Evolutionary conservation across 2,797 vertebrate genomes (phyloP).

Genomic region (Hydrophis major): DNA sequence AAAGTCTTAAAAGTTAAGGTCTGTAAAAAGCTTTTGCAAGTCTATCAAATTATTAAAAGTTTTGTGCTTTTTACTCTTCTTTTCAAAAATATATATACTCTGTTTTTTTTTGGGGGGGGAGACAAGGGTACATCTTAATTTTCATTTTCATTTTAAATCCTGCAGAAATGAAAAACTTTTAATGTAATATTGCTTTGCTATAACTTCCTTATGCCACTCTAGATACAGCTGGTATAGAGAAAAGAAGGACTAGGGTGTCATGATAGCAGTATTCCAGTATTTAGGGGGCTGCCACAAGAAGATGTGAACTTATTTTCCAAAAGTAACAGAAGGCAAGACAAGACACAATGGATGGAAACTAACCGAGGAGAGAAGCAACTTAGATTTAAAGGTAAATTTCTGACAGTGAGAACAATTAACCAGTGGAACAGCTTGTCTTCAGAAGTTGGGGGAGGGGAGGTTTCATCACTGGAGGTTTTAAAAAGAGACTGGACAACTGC

Average conservation of each 20-base stretch:
- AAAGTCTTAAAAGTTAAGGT: constrained; percentile 69
- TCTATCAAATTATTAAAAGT: constrained; percentile 67
- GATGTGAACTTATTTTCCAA: neutral
- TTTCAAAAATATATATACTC: constrained; percentile 44
- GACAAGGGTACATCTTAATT: constrained; percentile 38
- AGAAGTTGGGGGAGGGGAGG: neutral
- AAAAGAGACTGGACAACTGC: neutral
- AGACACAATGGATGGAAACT: neutral
- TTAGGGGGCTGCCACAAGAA: neutral
- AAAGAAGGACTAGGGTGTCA: neutral
- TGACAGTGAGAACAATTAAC: neutral
- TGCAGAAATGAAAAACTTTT: constrained; percentile 14
- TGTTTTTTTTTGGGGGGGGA: neutral
- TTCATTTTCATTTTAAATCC: constrained; percentile 47
- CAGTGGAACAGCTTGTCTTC: neutral
- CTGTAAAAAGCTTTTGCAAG: constrained; percentile 67
- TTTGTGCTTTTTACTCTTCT: constrained; percentile 54
- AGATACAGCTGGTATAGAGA: neutral
- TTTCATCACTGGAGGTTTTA: neutral
- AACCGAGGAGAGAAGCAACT: neutral
- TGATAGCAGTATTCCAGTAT: neutral
- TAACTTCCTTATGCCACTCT: neutral
- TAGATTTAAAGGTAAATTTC: neutral
- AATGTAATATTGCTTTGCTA: neutral
- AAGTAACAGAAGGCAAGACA: neutral